Evolutionary conservation across 35 echinoderm and acorn worm species (phyloP).

Genomic region (Ophioderma brevispina): DNA sequence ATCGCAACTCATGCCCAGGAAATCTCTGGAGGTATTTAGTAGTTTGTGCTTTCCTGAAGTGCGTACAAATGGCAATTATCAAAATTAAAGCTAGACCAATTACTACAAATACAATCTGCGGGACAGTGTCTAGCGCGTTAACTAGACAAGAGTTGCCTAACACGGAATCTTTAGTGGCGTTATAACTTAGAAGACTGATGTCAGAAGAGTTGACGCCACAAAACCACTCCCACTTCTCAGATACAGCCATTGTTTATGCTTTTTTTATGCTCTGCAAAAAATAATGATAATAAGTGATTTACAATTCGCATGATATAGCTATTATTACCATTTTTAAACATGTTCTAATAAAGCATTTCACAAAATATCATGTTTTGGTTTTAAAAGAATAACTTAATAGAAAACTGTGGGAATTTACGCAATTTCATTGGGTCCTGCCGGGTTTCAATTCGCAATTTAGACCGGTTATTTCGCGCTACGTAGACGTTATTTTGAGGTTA

Average conservation of each 20-base stretch:
- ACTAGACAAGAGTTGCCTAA: constrained; percentile 10
- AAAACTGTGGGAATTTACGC: no score
- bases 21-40: constrained; percentile 20
- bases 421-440: no score
- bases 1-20: constrained; percentile 42
- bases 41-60: neutral
- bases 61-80: neutral
- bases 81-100: neutral
- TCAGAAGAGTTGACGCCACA: constrained; percentile 61
- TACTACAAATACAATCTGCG: neutral
- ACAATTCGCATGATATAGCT: neutral
- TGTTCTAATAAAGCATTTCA: neutral
- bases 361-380: neutral
- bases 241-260: neutral
- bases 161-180: neutral
- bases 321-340: neutral
- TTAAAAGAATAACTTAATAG: neutral
- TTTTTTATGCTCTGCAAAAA: neutral
- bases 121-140: neutral
- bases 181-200: neutral
- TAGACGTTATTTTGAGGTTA: no score
- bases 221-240: constrained; percentile 60
- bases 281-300: neutral
- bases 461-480: no score
- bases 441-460: no score